Conservation (phyloP, 2,888 invertebrate species). For the Lycocerus yunnanus region DNA sequence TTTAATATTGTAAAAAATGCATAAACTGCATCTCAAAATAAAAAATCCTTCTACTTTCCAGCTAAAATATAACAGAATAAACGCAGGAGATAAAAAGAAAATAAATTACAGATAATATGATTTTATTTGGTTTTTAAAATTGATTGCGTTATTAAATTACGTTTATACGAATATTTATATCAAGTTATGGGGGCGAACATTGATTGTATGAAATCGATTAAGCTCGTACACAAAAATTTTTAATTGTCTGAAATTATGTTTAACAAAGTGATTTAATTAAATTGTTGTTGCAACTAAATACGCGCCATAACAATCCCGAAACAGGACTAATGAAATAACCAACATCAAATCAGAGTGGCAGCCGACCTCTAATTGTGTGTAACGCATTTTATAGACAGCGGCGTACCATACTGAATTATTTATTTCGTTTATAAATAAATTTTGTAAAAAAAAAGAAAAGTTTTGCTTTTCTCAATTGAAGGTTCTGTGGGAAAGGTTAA, state of each 20-base stretch:
- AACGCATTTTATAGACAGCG: slow-evolving; percentile 27
- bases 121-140: background rate
- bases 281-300: slow-evolving; percentile 38
- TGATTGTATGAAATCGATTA: background rate
- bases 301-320: slow-evolving; percentile 39
- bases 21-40: background rate
- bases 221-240: background rate
- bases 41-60: too few relatives aligned
- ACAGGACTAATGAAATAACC: slow-evolving; percentile 39
- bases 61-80: too few relatives aligned
- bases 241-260: slow-evolving; percentile 16
- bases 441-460: background rate
- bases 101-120: too few relatives aligned
- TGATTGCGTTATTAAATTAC: background rate
- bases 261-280: slow-evolving; percentile 38
- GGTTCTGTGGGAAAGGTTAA: background rate
- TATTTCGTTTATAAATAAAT: background rate
- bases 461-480: too few relatives aligned
- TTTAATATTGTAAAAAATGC: background rate
- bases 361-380: slow-evolving; percentile 36
- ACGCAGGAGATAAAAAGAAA: background rate
- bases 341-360: slow-evolving; percentile 39
- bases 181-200: background rate
- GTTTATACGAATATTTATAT: background rate
- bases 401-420: slow-evolving; percentile 10